phyloP scores from a whole-genome alignment of 2,888 invertebrate species.

The Apodemia hepburni region DNA sequence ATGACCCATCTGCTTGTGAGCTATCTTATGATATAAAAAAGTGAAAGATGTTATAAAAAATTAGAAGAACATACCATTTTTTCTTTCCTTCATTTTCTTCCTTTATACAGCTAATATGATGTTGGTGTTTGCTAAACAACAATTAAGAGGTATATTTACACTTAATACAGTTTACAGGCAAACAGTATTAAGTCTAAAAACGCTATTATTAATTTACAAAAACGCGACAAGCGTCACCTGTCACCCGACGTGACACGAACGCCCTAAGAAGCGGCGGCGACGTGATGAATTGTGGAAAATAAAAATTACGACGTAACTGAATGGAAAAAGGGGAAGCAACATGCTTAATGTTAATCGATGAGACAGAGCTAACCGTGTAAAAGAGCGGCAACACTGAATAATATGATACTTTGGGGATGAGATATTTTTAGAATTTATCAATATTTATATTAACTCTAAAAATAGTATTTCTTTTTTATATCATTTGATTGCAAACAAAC shows the following conservation, averaged over 20 bases:
- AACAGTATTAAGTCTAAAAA: constrained; percentile 47
- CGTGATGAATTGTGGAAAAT: constrained; percentile 68
- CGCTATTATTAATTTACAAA: constrained; percentile 60
- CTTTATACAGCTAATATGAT: too few species aligned
- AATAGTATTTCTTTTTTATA: not conserved
- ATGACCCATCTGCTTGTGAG: too few species aligned
- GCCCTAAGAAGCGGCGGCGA: constrained; percentile 34
- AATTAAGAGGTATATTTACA: too few species aligned
- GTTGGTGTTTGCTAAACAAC: too few species aligned
- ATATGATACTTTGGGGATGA: constrained; percentile 12
- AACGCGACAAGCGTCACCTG: constrained; percentile 55
- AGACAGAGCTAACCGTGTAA: constrained; percentile 35
- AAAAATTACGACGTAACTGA: constrained; percentile 62
- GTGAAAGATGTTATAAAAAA: too few species aligned
- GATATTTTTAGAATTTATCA: not conserved
- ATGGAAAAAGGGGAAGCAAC: constrained; percentile 42
- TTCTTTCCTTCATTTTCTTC: too few species aligned
- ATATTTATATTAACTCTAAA: not conserved
- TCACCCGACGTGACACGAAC: constrained; percentile 39
- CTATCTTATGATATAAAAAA: too few species aligned
- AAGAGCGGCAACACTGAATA: constrained; percentile 24
- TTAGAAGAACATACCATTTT: too few species aligned
- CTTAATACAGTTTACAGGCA: constrained; percentile 16
- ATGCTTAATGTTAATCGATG: constrained; percentile 58
- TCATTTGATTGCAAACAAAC: too few species aligned